These are phyloP conservation scores for Electrona antarctica DNA, from an alignment of 2,113 vertebrate genomes.

Conservation along the genomic window DNA sequence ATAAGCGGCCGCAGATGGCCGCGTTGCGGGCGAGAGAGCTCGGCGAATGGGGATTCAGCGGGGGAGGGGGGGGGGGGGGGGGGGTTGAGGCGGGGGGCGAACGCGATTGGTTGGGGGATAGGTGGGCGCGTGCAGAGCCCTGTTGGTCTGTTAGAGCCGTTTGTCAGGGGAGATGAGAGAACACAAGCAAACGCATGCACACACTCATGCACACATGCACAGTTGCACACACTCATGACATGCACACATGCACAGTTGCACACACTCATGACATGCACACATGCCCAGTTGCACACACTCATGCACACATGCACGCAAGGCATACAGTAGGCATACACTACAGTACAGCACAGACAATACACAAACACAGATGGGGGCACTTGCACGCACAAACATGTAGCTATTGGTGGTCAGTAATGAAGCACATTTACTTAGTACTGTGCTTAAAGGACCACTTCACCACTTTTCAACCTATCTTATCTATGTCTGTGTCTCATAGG, in stretches of 20 bases:
- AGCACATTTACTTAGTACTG: too few species aligned
- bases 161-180: constrained; percentile 46
- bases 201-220: constrained; percentile 10
- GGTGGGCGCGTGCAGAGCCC: constrained; percentile 39
- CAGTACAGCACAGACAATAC: too few species aligned
- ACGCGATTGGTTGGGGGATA: constrained; percentile 61
- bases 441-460: too few species aligned
- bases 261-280: constrained; percentile 15
- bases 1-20: constrained; percentile 69
- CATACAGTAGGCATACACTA: too few species aligned
- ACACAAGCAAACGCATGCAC: constrained; percentile 18
- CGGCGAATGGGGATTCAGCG: constrained; percentile 57
- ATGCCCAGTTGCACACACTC: background rate
- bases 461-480: too few species aligned
- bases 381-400: background rate
- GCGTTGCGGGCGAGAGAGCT: constrained; percentile 63
- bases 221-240: too few species aligned
- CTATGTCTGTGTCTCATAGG: too few species aligned
- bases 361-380: background rate
- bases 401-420: too few species aligned
- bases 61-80: constrained; percentile 39
- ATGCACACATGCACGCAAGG: too few species aligned
- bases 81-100: too few species aligned
- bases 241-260: background rate
- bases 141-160: constrained; percentile 50